Conservation (phyloP, 1,140 invertebrate genomes). For the Drosophila lowei region DNA sequence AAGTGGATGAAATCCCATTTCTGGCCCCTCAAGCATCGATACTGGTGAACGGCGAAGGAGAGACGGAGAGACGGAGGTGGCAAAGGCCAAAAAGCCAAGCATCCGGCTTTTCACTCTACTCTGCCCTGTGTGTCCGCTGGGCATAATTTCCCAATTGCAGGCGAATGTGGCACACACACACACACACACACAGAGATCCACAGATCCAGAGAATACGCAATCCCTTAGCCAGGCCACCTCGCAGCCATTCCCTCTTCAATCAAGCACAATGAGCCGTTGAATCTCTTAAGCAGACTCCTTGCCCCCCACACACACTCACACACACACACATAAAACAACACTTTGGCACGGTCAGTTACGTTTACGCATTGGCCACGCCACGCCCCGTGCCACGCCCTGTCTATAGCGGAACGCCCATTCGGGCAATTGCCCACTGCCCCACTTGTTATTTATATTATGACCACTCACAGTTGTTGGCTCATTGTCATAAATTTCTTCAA, state of each 20-base stretch:
- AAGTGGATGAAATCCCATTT: constrained; percentile 14
- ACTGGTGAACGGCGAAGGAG: not conserved
- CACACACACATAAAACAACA: constrained; percentile 55
- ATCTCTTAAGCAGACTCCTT: constrained; percentile 37
- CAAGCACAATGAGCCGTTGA: constrained; percentile 59
- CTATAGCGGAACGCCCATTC: constrained; percentile 22
- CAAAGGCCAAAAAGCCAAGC: constrained; percentile 66
- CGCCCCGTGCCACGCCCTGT: not conserved
- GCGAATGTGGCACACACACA: constrained; percentile 61
- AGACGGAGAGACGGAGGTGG: constrained; percentile 20
- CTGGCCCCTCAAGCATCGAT: not conserved
- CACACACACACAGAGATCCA: constrained; percentile 4
- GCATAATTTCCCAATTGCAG: constrained; percentile 74
- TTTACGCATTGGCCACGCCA: constrained; percentile 51
- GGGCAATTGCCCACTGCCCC: constrained; percentile 43
- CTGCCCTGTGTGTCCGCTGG: constrained; percentile 52
- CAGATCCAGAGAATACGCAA: constrained; percentile 9
- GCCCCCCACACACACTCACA: not conserved
- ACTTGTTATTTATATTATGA: constrained; percentile 80
- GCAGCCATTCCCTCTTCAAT: constrained; percentile 63
- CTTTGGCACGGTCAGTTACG: constrained; percentile 69
- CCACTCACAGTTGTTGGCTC: constrained; percentile 77
- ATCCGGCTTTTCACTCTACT: constrained; percentile 50
- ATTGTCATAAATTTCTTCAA: constrained; percentile 79
- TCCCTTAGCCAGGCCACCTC: constrained; percentile 30